Base-by-base conservation (phyloP, 2,888 invertebrate genomes). In the Drosophila engyochracea region DNA sequence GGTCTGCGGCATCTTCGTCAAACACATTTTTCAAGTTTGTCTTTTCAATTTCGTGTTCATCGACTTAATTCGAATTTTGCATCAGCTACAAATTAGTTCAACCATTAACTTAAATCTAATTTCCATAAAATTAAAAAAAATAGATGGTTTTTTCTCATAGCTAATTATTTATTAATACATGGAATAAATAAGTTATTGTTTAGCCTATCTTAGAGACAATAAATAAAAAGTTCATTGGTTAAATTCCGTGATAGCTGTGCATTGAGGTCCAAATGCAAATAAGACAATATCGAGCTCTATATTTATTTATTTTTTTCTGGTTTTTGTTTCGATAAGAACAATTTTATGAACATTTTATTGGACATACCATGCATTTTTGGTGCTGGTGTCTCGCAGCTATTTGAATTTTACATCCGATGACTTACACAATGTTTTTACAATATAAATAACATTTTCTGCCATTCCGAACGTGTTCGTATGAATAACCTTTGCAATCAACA, bases 401-500 rank as follows among this genome's bases (percentile, higher is more conserved):
- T 55, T n/a, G 37, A 55, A 55, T 55, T 54, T 22, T 25, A 35
- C 33, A 35, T 14, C 14, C 9, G 16, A 33, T 25, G 35, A 54
- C 54, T 54, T 35, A 25, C 35, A 22, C 5, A 54, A 54, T 54
- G 25, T 54, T 54, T 6, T 54, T 33, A 16, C 55, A 57, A 57
- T 28, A 39, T 57, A 39, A 57, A 16, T 28, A 28, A 57, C 9
- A 37, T 57, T n/a, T 37, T 10, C 14, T 25, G 19, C 28, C 37
- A 55, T 28, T 55, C 12, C 7, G 19, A 55, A 54, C 35, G 35
- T 54, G 35, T 5, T 35, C 70, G 75, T 75, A 82, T 76, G 72
- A 83, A 83, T 83, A 76, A 76, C 66, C 72, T 84, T 70, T 70
- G 71, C 59, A 60, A 68, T 55, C 64, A 81, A 68, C 25, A 37